These are phyloP conservation scores for Drosophila pandora DNA, from an alignment of 1,140 invertebrate genomes.

Conservation along the genomic window DNA sequence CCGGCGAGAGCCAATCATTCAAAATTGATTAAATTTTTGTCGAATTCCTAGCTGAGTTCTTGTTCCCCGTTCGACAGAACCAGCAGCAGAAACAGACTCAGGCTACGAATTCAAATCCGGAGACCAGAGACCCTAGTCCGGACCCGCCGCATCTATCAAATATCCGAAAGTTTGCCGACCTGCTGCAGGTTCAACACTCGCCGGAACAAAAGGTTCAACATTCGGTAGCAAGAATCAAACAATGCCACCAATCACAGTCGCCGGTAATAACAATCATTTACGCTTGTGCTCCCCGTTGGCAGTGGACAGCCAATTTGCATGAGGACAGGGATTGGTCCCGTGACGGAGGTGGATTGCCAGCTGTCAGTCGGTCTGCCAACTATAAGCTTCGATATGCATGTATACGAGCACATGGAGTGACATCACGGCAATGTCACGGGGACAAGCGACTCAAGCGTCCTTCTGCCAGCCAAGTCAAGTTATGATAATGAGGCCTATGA, in stretches of 20 bases:
- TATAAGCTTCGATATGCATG: constrained; percentile 35
- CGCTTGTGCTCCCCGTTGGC: constrained; percentile 36
- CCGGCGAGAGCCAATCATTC: constrained; percentile 29
- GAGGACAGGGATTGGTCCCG: constrained; percentile 1
- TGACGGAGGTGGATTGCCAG: not conserved
- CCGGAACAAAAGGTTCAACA: constrained; percentile 1
- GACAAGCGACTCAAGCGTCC: not conserved
- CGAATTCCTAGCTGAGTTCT: not conserved
- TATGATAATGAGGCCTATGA: constrained; percentile 45
- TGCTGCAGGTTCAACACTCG: constrained; percentile 42
- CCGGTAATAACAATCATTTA: constrained; percentile 55
- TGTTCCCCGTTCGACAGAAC: not conserved
- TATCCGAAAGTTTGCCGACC: constrained; percentile 38
- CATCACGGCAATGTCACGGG: constrained; percentile 14
- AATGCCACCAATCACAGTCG: constrained; percentile 49
- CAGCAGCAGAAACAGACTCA: not conserved
- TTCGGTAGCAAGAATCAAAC: constrained; percentile 34
- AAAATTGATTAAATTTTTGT: constrained; percentile 55
- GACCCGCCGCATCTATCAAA: constrained; percentile 35
- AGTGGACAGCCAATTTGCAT: constrained; percentile 52
- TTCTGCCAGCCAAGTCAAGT: not conserved
- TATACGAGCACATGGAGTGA: not conserved
- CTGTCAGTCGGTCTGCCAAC: not conserved
- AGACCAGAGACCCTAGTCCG: not conserved
- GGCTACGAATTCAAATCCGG: not conserved